Evolutionary conservation across 2,797 vertebrate genomes (phyloP).

Genomic region (Labeo calbasu): DNA sequence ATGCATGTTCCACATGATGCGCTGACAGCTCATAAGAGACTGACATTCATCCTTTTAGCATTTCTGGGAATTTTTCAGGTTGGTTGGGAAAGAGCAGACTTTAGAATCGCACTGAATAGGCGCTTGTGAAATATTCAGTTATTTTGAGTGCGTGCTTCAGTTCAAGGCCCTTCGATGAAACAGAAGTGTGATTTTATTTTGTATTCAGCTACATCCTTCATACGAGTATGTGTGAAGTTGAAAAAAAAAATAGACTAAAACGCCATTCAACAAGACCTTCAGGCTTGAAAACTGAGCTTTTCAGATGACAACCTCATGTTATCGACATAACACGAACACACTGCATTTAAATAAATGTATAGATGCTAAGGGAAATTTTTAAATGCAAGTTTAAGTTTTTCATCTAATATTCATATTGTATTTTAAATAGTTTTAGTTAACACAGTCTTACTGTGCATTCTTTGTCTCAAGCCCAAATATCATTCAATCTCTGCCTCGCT

Average conservation of each 20-base stretch:
- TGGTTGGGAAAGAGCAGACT: not conserved
- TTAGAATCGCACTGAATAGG: not conserved
- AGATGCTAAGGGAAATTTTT: not conserved
- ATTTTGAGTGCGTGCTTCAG: slow-evolving; percentile 5
- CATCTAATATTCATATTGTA: not conserved
- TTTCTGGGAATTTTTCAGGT: not conserved
- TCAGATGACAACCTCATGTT: not conserved
- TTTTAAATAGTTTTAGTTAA: not conserved
- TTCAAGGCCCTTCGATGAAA: slow-evolving; percentile 31
- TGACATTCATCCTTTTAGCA: not conserved
- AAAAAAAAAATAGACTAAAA: slow-evolving; percentile 5
- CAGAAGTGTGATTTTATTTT: slow-evolving; percentile 6
- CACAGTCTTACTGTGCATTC: not conserved
- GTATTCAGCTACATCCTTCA: slow-evolving; percentile 27
- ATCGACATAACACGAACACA: not conserved
- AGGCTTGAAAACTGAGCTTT: slow-evolving; percentile 4
- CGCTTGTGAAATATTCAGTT: slow-evolving; percentile 2
- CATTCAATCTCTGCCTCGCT: not conserved
- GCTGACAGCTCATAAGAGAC: not conserved
- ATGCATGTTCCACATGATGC: not conserved
- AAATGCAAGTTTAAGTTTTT: not conserved
- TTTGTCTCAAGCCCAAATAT: not conserved
- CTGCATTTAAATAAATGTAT: not conserved
- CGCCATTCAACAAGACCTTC: slow-evolving; percentile 26
- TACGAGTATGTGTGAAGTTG: not conserved